These are phyloP conservation scores for Danaus melanippus DNA, from an alignment of 1,140 invertebrate genomes.

Conservation along the genomic window DNA sequence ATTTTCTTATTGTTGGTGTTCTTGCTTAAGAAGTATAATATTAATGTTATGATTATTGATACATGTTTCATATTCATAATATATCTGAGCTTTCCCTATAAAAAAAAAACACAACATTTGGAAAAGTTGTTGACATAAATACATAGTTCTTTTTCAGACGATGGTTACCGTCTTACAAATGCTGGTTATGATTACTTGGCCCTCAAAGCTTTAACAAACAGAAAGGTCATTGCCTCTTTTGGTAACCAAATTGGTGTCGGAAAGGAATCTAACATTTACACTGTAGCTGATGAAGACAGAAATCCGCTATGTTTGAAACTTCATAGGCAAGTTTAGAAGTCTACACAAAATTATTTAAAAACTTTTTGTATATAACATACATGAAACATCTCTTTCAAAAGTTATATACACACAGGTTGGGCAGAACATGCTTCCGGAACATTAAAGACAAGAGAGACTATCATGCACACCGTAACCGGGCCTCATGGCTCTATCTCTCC, in stretches of 20 bases:
- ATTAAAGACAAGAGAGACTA: slow-evolving; percentile 98
- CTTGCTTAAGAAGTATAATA: no score
- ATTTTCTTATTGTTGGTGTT: not conserved
- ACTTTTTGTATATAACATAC: no score
- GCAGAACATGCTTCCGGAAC: slow-evolving; percentile 96
- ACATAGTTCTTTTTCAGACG: slow-evolving; percentile 75
- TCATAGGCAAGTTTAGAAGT: slow-evolving; percentile 76
- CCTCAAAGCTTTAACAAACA: slow-evolving; percentile 87
- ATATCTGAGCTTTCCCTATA: no score
- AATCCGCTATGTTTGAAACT: slow-evolving; percentile 90
- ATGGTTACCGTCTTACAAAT: slow-evolving; percentile 97
- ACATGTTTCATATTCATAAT: no score
- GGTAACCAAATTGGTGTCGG: slow-evolving; percentile 99
- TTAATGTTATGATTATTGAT: no score
- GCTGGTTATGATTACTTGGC: slow-evolving; percentile 98
- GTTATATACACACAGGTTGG: slow-evolving; percentile 76
- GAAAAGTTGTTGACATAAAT: slow-evolving; percentile 1
- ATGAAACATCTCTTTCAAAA: no score
- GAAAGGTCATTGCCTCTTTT: slow-evolving; percentile 87
- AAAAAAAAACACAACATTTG: no score
- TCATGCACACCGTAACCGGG: slow-evolving; percentile 89
- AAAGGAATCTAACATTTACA: slow-evolving; percentile 97
- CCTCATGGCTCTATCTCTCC: slow-evolving; percentile 98
- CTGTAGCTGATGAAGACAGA: slow-evolving; percentile 85
- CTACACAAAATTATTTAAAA: no score